Conservation (phyloP, 2,113 vertebrate genomes). For the Papio anubis region DNA sequence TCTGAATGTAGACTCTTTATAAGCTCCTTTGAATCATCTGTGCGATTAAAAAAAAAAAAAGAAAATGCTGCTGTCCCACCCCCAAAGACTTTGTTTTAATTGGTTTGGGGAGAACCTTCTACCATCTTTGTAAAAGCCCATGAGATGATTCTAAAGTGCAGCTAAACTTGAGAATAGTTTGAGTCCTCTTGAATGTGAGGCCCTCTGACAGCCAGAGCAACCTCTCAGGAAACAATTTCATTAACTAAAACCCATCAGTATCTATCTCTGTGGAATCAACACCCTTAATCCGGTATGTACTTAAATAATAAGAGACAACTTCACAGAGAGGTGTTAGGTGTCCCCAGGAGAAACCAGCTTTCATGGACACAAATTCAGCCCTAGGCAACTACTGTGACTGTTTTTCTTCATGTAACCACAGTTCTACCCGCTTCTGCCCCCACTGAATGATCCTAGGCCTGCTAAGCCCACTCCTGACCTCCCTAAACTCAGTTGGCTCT, state of each 20-base stretch:
- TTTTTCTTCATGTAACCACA: not conserved
- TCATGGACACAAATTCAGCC: not conserved
- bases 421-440: not conserved
- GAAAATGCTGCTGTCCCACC: not conserved
- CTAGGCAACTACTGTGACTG: not conserved
- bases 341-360: not conserved
- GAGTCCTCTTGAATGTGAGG: not conserved
- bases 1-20: not conserved
- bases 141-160: not conserved
- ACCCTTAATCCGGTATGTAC: not conserved
- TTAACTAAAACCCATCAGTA: not conserved
- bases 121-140: not conserved
- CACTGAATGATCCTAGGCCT: not conserved
- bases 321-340: not conserved
- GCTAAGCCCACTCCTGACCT: not conserved
- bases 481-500: not conserved
- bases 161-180: not conserved
- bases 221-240: not conserved
- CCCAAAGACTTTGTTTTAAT: not conserved
- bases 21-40: not conserved
- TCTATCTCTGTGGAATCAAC: not conserved
- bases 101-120: not conserved
- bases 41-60: slow-evolving; percentile 19
- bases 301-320: slow-evolving; percentile 1
- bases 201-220: not conserved